Evolutionary conservation across 2,797 vertebrate genomes (phyloP).

Genomic region (Brachyalestes nurse): DNA sequence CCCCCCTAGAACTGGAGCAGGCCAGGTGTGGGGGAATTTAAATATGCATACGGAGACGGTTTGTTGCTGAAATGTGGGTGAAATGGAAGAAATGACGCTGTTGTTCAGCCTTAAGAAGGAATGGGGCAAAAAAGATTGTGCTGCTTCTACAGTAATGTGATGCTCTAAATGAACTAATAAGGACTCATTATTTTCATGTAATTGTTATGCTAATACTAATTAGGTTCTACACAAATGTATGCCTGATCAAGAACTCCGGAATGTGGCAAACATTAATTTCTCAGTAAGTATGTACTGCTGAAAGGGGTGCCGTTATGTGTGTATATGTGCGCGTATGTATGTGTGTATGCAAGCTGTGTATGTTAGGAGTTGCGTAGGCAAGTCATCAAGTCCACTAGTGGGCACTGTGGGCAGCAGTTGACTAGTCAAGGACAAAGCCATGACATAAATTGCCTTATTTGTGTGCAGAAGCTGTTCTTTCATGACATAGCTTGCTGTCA

Average conservation of each 20-base stretch:
- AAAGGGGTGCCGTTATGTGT: not conserved
- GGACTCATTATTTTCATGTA: not conserved
- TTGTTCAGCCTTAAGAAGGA: not conserved
- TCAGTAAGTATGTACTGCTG: constrained; percentile 33
- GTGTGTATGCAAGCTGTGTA: constrained; percentile 32
- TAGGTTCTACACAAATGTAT: constrained; percentile 6
- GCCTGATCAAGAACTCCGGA: constrained; percentile 29
- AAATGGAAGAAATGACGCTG: not conserved
- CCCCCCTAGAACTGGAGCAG: constrained; percentile 40
- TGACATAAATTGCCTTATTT: no score
- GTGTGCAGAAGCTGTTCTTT: no score
- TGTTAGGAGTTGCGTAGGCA: no score
- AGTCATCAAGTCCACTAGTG: no score
- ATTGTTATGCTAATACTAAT: constrained; percentile 27
- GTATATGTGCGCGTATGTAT: constrained; percentile 13
- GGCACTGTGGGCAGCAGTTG: no score
- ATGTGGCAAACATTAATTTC: constrained; percentile 28
- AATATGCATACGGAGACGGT: constrained; percentile 24
- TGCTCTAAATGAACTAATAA: constrained; percentile 2
- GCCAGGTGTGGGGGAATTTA: constrained; percentile 30
- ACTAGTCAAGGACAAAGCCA: no score
- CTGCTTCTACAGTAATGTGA: not conserved
- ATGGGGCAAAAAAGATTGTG: not conserved
- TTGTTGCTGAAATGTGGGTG: constrained; percentile 19
- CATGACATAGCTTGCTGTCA: no score